Percentiles rank a stretch among this genome's conserved stretches.
phyloP scores from a whole-genome alignment of 2,888 invertebrate species.

The Acleris holmiana region DNA sequence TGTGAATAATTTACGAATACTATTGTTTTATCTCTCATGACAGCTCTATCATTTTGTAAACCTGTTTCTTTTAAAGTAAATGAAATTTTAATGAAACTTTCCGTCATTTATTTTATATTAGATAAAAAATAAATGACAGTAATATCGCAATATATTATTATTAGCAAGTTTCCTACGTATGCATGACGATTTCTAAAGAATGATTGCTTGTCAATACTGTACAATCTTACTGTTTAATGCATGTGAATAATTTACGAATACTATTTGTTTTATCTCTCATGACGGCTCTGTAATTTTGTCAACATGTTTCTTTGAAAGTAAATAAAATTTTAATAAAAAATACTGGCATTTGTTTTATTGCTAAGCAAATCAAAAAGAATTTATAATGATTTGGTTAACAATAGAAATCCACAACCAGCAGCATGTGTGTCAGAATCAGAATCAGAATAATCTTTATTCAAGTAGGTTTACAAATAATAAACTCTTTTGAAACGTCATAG shows the following conservation, averaged over 20 bases:
- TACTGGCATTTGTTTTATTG: no score
- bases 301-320: constrained; percentile 71
- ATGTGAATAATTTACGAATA: constrained; percentile 49
- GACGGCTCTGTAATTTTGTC: constrained; percentile 66
- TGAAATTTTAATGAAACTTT: no score
- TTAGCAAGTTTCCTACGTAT: background rate
- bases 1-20: constrained; percentile 48
- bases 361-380: no score
- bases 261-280: constrained; percentile 58
- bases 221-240: constrained; percentile 42
- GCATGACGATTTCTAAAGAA: constrained; percentile 32
- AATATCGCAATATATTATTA: constrained; percentile 22
- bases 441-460: no score
- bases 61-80: constrained; percentile 69
- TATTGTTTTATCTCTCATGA: constrained; percentile 60
- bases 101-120: no score
- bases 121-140: no score
- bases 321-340: constrained; percentile 61
- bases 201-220: constrained; percentile 27
- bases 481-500: no score
- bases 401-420: background rate
- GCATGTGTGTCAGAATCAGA: no score
- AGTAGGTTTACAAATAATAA: no score
- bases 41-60: constrained; percentile 67
- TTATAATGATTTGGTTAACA: constrained; percentile 26